These are phyloP conservation scores for Papilio dardanus DNA, from an alignment of 1,140 invertebrate species.

Conservation along the genomic window DNA sequence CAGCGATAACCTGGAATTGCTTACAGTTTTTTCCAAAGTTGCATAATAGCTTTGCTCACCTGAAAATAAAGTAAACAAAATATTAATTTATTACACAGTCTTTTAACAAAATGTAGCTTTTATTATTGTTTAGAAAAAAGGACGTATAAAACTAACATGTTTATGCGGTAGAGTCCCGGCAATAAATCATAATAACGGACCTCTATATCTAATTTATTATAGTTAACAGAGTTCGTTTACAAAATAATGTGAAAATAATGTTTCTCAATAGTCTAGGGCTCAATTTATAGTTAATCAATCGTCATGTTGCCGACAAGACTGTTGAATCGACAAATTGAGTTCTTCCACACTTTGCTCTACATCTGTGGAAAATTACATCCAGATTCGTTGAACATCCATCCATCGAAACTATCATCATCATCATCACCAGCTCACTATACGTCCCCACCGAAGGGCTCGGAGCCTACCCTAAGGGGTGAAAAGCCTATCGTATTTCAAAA, in stretches of 20 bases:
- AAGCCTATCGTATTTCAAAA: too few relatives aligned
- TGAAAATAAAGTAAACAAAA: not conserved
- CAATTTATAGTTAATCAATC: not conserved
- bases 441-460: too few relatives aligned
- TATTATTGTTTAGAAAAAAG: too few relatives aligned
- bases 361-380: too few relatives aligned
- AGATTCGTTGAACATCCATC: too few relatives aligned
- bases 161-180: not conserved
- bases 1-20: too few relatives aligned
- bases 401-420: too few relatives aligned
- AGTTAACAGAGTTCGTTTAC: not conserved
- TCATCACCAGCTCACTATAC: too few relatives aligned
- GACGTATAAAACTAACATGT: not conserved
- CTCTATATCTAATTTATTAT: slow-evolving; percentile 12
- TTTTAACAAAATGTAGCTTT: too few relatives aligned
- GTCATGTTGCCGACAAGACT: not conserved
- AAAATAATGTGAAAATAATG: slow-evolving; percentile 14
- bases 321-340: not conserved
- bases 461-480: too few relatives aligned
- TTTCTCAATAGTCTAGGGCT: not conserved
- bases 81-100: too few relatives aligned
- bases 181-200: slow-evolving; percentile 9
- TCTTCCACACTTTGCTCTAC: too few relatives aligned
- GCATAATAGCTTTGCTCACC: not conserved
- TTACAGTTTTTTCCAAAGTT: not conserved